Evolutionary conservation across 2,797 vertebrate genomes (phyloP), one percentile per base, ranked within the genome.

Genomic region (Parauchenoglanis punctatus): DNA sequence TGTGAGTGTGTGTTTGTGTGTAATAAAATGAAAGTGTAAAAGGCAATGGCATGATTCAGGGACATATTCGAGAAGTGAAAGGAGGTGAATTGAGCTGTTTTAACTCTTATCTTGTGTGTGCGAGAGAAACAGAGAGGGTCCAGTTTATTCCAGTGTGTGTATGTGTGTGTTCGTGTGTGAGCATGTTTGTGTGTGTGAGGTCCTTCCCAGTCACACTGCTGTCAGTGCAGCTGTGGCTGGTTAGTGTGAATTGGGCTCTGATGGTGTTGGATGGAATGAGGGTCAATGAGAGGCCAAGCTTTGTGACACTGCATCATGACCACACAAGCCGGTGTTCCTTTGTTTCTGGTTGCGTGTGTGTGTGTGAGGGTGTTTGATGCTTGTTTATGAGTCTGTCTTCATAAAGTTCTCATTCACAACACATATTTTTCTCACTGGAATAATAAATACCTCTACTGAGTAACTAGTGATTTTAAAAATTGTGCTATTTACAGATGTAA

Each of bases 191-290:
- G 54, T 58, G 67, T 83, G 70, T 7, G 44, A 44, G 44, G 61
- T 82, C 61, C 7, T 82, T 82, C n/a, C 80, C 61, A 46, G 80
- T 81, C 40, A 81, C 23, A 63, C 35, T 91, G 91, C 89, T 91
- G 93, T 92, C 90, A 85, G 90, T 88, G 89, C 91, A 91, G 94
- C 94, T 93, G 94, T 95, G 93, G 93, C 92, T 95, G 94, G 93
- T 95, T 95, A 95, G 91, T 91, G 94, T 91, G 87, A 91, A 94
- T 91, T 90, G 89, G 80, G 89, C 91, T 92, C 93, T 94, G 93
- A 93, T 94, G 93, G 92, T 92, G 91, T 93, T 78, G 73, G 85
- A 91, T 90, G 92, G 92, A 92, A 93, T 92, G 58, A 91, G 90
- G 94, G 93, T 95, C 94, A 93, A 83, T 49, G 89, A 86, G 92